Evolutionary conservation across 2,113 vertebrate species (phyloP).

Genomic region (Neolamprologus sp.): DNA sequence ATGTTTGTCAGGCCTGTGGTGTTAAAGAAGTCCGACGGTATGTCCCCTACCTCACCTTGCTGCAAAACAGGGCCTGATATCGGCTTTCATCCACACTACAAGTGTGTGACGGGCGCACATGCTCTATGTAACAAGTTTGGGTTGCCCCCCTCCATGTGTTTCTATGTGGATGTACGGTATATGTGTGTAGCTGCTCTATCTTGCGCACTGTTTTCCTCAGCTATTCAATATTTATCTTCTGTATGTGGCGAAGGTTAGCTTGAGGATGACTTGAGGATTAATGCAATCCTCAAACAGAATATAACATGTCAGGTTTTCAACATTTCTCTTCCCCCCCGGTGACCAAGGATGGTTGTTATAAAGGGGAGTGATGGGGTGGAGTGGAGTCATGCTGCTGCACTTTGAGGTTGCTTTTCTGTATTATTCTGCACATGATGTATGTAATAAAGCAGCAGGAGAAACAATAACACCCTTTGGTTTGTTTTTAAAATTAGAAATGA

Average conservation of each 20-base stretch:
- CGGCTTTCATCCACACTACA: constrained; percentile 42
- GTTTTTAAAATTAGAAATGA: neutral
- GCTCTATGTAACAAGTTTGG: constrained; percentile 4
- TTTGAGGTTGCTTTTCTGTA: neutral
- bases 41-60: constrained; percentile 67
- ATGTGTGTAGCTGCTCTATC: neutral
- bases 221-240: constrained; percentile 40
- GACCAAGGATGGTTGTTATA: constrained; percentile 15
- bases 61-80: constrained; percentile 52
- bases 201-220: neutral
- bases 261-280: constrained; percentile 42
- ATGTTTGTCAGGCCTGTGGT: constrained; percentile 54
- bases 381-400: neutral
- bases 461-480: neutral
- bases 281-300: constrained; percentile 54
- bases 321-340: neutral
- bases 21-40: constrained; percentile 47
- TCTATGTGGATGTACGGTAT: neutral
- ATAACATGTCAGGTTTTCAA: constrained; percentile 51
- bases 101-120: neutral
- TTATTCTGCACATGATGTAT: neutral
- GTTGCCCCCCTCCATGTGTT: neutral
- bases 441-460: neutral
- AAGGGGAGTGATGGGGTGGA: neutral
- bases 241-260: constrained; percentile 12